Conservation (phyloP, 2,888 invertebrate genomes). For the Onchidella celtica region DNA sequence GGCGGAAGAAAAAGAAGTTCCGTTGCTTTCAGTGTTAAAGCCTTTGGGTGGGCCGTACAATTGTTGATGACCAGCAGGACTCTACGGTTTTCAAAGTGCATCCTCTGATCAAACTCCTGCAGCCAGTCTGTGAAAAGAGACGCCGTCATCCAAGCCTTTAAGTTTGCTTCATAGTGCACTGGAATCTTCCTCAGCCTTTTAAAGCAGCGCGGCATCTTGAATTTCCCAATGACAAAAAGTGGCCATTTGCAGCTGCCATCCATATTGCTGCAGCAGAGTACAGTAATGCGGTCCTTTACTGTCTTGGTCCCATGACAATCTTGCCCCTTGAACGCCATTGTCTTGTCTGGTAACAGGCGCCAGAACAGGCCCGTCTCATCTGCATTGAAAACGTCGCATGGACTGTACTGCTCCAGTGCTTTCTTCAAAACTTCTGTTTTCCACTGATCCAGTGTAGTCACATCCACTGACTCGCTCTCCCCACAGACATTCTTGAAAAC, state of each 20-base stretch:
- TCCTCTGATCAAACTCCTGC: background rate
- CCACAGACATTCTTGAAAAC: background rate
- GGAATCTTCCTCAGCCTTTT: background rate
- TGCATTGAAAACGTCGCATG: slow-evolving; percentile 18
- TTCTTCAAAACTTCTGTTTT: background rate
- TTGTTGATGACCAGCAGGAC: background rate
- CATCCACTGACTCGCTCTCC: background rate
- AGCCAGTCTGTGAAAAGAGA: background rate
- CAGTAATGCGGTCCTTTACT: background rate
- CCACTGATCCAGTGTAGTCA: background rate
- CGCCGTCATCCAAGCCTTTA: background rate
- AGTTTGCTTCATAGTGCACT: background rate
- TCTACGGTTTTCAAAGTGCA: background rate
- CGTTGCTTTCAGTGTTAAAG: too few relatives aligned
- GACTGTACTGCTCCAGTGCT: background rate
- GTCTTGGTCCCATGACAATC: background rate
- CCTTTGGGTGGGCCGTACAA: background rate
- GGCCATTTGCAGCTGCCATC: background rate
- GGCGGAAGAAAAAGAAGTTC: too few relatives aligned
- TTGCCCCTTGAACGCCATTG: background rate
- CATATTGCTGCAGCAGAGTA: background rate
- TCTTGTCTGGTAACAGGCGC: background rate
- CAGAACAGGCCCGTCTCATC: slow-evolving; percentile 19
- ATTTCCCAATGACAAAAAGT: background rate
- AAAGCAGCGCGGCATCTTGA: background rate